Evolutionary conservation across 2,113 vertebrate genomes (phyloP).

Genomic region (Dromaius novaehollandiae): DNA sequence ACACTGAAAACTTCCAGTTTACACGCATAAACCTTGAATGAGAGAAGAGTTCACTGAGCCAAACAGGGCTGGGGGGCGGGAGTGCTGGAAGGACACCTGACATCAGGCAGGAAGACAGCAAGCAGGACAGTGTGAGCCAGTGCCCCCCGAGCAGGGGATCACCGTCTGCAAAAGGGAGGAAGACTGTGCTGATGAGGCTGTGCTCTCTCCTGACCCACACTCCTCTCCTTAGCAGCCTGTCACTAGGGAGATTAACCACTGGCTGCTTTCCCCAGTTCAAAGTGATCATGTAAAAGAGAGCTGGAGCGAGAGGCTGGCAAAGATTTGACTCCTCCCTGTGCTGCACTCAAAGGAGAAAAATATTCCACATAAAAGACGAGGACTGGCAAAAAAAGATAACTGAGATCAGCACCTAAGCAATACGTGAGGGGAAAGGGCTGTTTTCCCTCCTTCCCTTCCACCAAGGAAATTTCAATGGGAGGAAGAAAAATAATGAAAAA

Average conservation of each 20-base stretch:
- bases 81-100: neutral
- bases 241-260: constrained; percentile 57
- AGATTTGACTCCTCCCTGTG: constrained; percentile 44
- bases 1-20: neutral
- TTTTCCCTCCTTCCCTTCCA: constrained; percentile 31
- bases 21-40: neutral
- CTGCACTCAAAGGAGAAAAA: constrained; percentile 18
- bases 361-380: constrained; percentile 49
- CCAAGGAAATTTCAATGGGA: constrained; percentile 55
- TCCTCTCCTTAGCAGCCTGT: constrained; percentile 23
- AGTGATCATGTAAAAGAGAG: constrained; percentile 43
- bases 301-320: constrained; percentile 19
- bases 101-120: neutral
- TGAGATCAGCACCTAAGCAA: constrained; percentile 51
- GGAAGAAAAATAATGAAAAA: constrained; percentile 60
- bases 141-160: neutral
- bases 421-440: constrained; percentile 19
- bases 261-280: constrained; percentile 51
- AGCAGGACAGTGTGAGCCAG: neutral
- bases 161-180: neutral
- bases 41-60: neutral
- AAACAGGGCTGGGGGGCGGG: neutral
- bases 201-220: neutral
- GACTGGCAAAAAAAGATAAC: constrained; percentile 51
- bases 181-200: neutral